Evolutionary conservation across 2,113 vertebrate genomes (phyloP).

Genomic region (Sebastes fasciatus): DNA sequence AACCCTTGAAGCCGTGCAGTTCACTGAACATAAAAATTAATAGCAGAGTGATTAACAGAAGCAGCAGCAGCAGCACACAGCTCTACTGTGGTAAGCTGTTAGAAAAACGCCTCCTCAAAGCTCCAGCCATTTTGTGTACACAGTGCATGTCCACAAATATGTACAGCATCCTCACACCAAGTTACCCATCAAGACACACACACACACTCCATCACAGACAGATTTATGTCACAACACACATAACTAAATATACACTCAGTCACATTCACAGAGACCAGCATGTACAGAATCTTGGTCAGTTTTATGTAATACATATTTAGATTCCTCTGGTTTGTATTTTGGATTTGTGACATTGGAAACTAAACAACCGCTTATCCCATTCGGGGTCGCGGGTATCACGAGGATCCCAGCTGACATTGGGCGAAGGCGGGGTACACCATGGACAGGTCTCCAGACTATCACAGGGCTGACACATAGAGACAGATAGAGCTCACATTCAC

Average conservation of each 20-base stretch:
- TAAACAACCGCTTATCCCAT: not conserved
- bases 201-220: not conserved
- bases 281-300: not conserved
- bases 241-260: not conserved
- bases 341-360: not conserved
- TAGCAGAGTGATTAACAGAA: conserved; percentile 27
- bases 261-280: not conserved
- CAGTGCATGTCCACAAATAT: not conserved
- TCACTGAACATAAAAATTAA: conserved; percentile 29
- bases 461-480: too few species aligned
- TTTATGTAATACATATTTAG: not conserved
- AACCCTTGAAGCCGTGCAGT: conserved; percentile 26
- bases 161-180: not conserved
- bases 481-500: too few species aligned
- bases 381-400: too few species aligned
- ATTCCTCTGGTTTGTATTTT: not conserved
- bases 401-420: too few species aligned
- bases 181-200: not conserved
- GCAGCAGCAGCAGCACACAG: conserved; percentile 1
- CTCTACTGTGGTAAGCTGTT: conserved; percentile 12
- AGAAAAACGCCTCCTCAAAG: not conserved
- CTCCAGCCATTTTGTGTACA: conserved; percentile 13
- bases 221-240: not conserved
- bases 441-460: too few species aligned
- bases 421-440: too few species aligned